Evolutionary conservation across 2,888 invertebrate genomes (phyloP).

Genomic region (Erebia palarica): DNA sequence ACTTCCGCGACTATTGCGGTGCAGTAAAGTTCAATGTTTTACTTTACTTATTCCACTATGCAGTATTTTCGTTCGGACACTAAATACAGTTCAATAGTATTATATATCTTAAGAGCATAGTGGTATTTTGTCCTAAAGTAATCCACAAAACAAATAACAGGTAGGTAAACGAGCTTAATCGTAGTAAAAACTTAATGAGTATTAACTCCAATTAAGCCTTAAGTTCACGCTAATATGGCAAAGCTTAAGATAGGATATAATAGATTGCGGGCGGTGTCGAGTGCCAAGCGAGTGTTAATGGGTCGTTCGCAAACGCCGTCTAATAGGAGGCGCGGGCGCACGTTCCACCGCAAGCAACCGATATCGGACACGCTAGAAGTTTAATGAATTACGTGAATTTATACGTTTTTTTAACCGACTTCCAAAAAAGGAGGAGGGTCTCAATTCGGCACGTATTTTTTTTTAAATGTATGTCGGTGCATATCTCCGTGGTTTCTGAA

Average conservation of each 20-base stretch:
- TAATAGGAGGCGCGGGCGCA: conserved; percentile 39
- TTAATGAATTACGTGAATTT: conserved; percentile 6
- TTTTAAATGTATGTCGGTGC: too few species aligned
- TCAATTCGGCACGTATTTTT: too few species aligned
- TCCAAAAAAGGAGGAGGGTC: too few species aligned
- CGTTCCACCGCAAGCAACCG: conserved; percentile 26
- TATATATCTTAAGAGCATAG: background rate
- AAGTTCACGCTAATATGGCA: conserved; percentile 34
- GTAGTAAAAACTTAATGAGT: conserved; percentile 20
- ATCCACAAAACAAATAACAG: background rate
- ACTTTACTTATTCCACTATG: too few species aligned
- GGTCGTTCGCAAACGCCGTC: conserved; percentile 61
- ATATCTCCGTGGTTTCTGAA: too few species aligned
- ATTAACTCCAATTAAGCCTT: conserved; percentile 31
- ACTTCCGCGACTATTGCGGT: too few species aligned
- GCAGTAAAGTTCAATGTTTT: too few species aligned
- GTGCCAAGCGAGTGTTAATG: conserved; percentile 71
- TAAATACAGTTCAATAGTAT: too few species aligned
- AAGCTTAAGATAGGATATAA: conserved; percentile 31
- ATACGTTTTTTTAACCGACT: background rate
- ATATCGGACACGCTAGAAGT: conserved; percentile 34
- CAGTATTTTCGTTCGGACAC: too few species aligned
- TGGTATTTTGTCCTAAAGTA: background rate
- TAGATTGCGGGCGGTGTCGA: conserved; percentile 34
- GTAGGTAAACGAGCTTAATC: background rate